Evolutionary conservation across 1,140 invertebrate genomes (phyloP).

Genomic region (Caenorhabditis briggsae): DNA sequence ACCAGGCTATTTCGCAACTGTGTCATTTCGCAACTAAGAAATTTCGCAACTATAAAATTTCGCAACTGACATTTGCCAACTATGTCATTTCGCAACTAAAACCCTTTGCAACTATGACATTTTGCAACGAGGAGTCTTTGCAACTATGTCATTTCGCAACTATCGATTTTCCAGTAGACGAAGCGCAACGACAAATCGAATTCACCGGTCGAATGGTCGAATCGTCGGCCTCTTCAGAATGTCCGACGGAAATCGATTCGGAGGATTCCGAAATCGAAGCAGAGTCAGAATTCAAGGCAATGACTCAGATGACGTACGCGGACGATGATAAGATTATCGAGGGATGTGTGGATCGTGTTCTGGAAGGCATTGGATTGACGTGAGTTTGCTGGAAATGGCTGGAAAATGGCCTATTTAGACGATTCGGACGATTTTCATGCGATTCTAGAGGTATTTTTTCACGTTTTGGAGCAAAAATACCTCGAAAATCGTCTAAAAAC

Average conservation of each 20-base stretch:
- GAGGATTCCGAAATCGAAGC: neutral
- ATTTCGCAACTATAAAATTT: no score
- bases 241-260: neutral
- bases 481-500: neutral
- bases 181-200: neutral
- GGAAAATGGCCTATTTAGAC: neutral
- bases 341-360: neutral
- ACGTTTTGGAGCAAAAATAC: neutral
- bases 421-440: neutral
- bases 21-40: no score
- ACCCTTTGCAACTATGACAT: no score
- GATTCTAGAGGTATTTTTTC: neutral
- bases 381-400: no score
- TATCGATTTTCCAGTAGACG: constrained; percentile 17
- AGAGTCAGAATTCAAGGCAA: neutral
- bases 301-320: neutral
- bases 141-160: no score
- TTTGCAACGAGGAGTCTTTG: no score
- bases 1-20: no score
- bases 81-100: no score
- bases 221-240: neutral
- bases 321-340: neutral
- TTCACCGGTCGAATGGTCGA: neutral
- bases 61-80: no score
- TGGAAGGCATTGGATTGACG: constrained; percentile 7